Evolutionary conservation across 2,113 vertebrate genomes (phyloP).

Genomic region (Crotalus horridus): DNA sequence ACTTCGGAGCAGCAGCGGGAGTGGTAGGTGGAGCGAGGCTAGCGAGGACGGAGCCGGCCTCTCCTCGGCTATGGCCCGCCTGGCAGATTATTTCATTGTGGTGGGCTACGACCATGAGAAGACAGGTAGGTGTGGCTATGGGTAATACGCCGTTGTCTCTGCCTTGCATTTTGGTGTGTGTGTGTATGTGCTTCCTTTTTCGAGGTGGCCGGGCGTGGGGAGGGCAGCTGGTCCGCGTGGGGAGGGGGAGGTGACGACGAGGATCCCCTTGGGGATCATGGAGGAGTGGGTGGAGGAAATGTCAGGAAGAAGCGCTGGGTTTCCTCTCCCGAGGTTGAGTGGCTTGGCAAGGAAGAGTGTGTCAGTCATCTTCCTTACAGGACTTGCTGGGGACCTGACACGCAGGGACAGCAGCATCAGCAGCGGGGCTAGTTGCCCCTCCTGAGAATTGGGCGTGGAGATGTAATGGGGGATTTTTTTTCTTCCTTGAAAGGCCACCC

Average conservation of each 20-base stretch:
- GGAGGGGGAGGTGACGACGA: background rate
- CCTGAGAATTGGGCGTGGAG: background rate
- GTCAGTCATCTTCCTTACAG: background rate
- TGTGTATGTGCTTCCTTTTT: background rate
- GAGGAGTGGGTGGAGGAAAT: background rate
- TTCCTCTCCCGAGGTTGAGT: background rate
- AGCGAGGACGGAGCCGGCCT: slow-evolving; percentile 42
- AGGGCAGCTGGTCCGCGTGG: background rate
- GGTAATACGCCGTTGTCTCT: background rate
- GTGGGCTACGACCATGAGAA: slow-evolving; percentile 94
- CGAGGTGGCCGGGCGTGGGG: background rate
- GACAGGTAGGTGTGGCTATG: slow-evolving; percentile 78
- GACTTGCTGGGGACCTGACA: background rate
- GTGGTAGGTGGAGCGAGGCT: slow-evolving; percentile 45
- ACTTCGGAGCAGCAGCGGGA: slow-evolving; percentile 44
- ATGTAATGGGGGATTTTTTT: background rate
- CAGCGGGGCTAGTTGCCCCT: background rate
- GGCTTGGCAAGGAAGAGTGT: background rate
- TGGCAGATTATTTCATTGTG: slow-evolving; percentile 93
- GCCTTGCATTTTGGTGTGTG: slow-evolving; percentile 1
- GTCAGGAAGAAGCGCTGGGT: background rate
- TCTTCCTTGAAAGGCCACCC: background rate
- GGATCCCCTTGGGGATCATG: background rate
- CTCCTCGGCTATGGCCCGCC: slow-evolving; percentile 84
- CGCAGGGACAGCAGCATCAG: background rate